These are phyloP conservation scores for Eupithecia inturbata DNA, from an alignment of 2,888 invertebrate species.

Conservation along the genomic window DNA sequence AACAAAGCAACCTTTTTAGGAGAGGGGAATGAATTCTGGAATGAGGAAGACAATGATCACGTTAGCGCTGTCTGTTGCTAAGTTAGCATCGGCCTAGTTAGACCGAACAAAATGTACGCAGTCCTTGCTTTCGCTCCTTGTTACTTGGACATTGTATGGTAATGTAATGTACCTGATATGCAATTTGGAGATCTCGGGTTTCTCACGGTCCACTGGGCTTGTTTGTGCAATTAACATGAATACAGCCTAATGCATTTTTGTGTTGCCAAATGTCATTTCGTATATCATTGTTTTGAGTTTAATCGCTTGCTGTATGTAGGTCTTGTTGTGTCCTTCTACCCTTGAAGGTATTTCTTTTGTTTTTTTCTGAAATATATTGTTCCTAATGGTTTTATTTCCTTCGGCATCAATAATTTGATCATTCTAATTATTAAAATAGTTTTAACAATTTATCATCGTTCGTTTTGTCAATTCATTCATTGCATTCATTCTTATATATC, in stretches of 20 bases:
- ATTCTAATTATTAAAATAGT: too few species aligned
- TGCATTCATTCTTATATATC: neutral
- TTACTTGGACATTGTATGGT: slow-evolving; percentile 66
- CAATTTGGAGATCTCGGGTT: slow-evolving; percentile 60
- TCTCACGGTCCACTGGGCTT: slow-evolving; percentile 67
- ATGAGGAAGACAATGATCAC: neutral
- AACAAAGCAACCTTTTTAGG: neutral
- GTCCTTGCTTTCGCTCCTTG: slow-evolving; percentile 67
- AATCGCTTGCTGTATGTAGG: slow-evolving; percentile 22
- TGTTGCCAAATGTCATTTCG: slow-evolving; percentile 47
- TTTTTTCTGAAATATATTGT: neutral
- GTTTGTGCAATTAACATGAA: slow-evolving; percentile 61
- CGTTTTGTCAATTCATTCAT: neutral
- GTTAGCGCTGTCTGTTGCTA: neutral
- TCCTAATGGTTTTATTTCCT: neutral
- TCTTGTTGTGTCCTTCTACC: slow-evolving; percentile 17
- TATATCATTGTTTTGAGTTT: slow-evolving; percentile 48
- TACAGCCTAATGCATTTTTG: slow-evolving; percentile 50
- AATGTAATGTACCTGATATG: slow-evolving; percentile 54
- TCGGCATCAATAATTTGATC: neutral
- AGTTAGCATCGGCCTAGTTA: neutral
- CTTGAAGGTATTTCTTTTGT: neutral
- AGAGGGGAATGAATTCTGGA: neutral
- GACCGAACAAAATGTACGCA: slow-evolving; percentile 27
- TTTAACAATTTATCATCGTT: neutral